Evolutionary conservation across 2,113 vertebrate species (phyloP).

Genomic region (Phrynosoma blainvillii): DNA sequence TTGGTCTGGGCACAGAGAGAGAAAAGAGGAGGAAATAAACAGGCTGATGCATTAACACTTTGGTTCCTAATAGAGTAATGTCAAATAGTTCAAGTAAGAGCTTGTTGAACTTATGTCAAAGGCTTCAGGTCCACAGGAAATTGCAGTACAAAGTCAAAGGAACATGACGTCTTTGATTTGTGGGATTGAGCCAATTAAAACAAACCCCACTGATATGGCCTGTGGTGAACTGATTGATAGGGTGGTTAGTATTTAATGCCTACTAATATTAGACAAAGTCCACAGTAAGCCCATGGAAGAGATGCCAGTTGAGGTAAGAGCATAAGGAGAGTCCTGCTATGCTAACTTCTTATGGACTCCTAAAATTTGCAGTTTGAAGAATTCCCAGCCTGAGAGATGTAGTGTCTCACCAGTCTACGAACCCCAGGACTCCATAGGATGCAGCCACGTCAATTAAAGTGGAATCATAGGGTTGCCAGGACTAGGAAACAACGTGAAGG

Average conservation of each 20-base stretch:
- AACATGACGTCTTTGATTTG: background rate
- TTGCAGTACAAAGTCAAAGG: background rate
- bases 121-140: constrained; percentile 3
- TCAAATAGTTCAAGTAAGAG: background rate
- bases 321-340: background rate
- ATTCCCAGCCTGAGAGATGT: too few relatives aligned
- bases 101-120: background rate
- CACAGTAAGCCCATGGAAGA: background rate
- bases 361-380: too few relatives aligned
- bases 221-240: background rate
- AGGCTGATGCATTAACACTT: background rate
- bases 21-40: background rate
- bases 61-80: accelerated
- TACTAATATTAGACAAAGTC: constrained; percentile 10
- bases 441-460: too few relatives aligned
- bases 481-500: too few relatives aligned
- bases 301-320: background rate
- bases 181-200: background rate
- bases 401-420: too few relatives aligned
- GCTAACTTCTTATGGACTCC: too few relatives aligned
- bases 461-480: too few relatives aligned
- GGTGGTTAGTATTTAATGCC: background rate
- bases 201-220: background rate
- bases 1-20: background rate
- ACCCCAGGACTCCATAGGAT: too few relatives aligned